Base-by-base conservation (phyloP, 2,113 vertebrate genomes). In the Coturnix japonica region DNA sequence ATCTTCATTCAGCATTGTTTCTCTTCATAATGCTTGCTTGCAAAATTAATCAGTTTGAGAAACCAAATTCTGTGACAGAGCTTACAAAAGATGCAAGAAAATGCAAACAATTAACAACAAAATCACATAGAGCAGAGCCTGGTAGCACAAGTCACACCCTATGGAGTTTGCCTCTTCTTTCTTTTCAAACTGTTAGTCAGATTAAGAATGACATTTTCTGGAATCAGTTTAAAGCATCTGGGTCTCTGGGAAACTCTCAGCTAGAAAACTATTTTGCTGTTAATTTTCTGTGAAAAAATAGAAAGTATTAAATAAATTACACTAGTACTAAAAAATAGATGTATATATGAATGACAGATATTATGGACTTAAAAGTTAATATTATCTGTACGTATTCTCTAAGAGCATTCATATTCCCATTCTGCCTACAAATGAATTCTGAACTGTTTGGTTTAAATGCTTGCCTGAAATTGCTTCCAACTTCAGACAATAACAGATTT, bases 51-150 rank as follows among this genome's bases (percentile, higher is more conserved):
- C 18, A 21, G 44, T 67, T 61, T 56, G 63, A 93, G 59, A 90
- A 91, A 74, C 14, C 7, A 31, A 73, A 0, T 35, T 67, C 44
- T 88, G 22, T 75, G 61, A 72, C 72, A 84, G 69, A 80, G 81
- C 77, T 90, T 85, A 75, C 86, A 87, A 31, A 75, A 95, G 59
- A 92, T 60, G 43, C 9, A 90, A 73, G 54, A 76, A 49, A 81
- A 87, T 4, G 33, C 66, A 95, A 90, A 95, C 90, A 96, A 92
- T 91, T 91, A 91, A 93, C 90, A 91, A 95, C 70, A 88, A 90
- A 94, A 87, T 57, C 74, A 93, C 46, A 44, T 2, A 86, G 33
- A 87, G 59, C 83, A 87, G 77, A 93, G 83, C 49, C 77, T 93
- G 93, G 90, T 15, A 60, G 92, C 81, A 87, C 81, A 90, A 95